Base-by-base conservation (phyloP, 2,797 vertebrate species). In the Chelmon rostratus region DNA sequence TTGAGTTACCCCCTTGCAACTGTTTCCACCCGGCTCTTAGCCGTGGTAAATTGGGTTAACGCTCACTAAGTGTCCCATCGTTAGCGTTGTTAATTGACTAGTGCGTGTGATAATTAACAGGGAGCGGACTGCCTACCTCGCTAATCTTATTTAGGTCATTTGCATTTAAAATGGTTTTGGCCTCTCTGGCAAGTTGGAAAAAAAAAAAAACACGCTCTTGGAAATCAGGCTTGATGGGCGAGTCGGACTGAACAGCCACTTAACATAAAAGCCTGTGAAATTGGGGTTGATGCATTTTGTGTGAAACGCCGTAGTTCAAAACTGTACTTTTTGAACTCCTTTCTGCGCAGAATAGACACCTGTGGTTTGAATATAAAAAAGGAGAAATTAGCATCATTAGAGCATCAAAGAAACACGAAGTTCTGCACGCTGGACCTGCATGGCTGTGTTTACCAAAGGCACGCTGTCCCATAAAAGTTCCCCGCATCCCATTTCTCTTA, bases 121-220 rank as follows among this genome's bases (percentile, higher is more conserved):
- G 90, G 86, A 94, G 91, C 78, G 85, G 89, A 89, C 91, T 87
- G 87, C 90, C 93, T 90, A 91, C 88, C 91, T 92, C 84, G 84
- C 92, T 94, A 93, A 95, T 94, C 92, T 92, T 93, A 93, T 95
- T 94, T 94, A 89, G 92, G 93, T 94, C 91, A 95, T 94, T 95
- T 93, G 93, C 94, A 94, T 94, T 94, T 95, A 93, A 95, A 95
- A 95, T 88, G 93, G 87, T 94, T 94, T 93, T 83, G 80, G 84
- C 90, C 87, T 92, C 91, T 77, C 75, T 91, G 89, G 85, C 84
- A 88, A 85, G 81, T 83, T 78, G 37, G 6, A 31, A 23, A 58
- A 74, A 56, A 79, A 67, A 69, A 53, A 40, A 66, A 31, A 37
- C 31, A 53, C 0, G 21, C 73, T 73, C 71, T 66, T 72, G 70